Conservation (phyloP, 2,888 invertebrate species). For the Acrocyrtus sp. region DNA sequence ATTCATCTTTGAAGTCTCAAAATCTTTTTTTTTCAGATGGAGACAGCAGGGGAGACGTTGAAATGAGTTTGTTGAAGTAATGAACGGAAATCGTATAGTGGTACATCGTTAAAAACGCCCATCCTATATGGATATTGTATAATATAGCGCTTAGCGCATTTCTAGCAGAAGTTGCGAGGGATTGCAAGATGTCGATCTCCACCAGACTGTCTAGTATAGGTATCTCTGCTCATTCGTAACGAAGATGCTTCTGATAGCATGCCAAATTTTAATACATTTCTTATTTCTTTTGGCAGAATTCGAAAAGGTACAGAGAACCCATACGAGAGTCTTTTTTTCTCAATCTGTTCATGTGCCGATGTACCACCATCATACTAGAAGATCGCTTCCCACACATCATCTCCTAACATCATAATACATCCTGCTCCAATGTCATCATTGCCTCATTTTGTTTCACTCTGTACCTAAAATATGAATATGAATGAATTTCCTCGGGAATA, state of each 20-base stretch:
- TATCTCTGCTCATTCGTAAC: background rate
- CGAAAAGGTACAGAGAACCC: too few species aligned
- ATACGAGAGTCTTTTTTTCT: too few species aligned
- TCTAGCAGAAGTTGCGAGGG: too few species aligned
- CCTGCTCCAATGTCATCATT: background rate
- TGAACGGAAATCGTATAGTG: background rate
- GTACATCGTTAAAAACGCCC: background rate
- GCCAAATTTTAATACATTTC: background rate
- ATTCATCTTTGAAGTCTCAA: constrained; percentile 19
- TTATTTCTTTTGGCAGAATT: too few species aligned
- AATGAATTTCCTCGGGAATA: too few species aligned
- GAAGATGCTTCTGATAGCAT: background rate
- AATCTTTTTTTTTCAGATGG: background rate
- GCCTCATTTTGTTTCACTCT: too few species aligned
- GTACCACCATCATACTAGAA: too few species aligned
- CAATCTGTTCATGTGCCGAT: too few species aligned
- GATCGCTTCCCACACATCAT: background rate
- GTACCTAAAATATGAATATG: too few species aligned
- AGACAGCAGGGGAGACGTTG: background rate
- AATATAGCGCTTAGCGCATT: background rate
- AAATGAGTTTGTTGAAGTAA: too few species aligned
- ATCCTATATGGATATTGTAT: background rate
- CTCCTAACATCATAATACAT: background rate
- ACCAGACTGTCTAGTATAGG: background rate
- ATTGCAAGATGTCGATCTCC: background rate